A percentile compares a stretch with the other conserved stretches of the same genome.
Conservation (phyloP, 1,140 invertebrate species). For the Atta cephalotes region DNA sequence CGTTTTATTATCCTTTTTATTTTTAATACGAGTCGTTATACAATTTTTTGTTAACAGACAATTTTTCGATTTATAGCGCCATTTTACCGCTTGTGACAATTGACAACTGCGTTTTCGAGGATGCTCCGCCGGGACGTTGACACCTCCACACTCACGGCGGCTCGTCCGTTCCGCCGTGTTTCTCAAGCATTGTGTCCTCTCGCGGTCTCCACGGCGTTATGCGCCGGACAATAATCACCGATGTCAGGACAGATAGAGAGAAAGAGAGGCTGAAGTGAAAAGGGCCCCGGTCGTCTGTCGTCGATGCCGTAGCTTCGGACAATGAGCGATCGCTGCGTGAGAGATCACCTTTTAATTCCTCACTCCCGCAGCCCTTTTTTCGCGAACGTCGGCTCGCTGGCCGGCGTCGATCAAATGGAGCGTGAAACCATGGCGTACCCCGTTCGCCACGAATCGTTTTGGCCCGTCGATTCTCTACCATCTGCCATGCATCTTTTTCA, state of each 20-base stretch:
- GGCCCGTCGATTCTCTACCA: slow-evolving; percentile 14
- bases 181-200: slow-evolving; percentile 67
- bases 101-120: slow-evolving; percentile 18
- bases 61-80: not conserved
- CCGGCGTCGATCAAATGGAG: slow-evolving; percentile 77
- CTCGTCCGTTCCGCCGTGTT: slow-evolving; percentile 73
- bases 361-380: slow-evolving; percentile 64
- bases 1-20: no score
- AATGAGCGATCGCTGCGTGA: slow-evolving; percentile 70
- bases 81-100: not conserved
- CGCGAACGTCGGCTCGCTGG: slow-evolving; percentile 38
- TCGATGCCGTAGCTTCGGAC: slow-evolving; percentile 62
- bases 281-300: slow-evolving; percentile 12
- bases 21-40: no score
- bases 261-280: slow-evolving; percentile 14
- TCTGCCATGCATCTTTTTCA: slow-evolving; percentile 25
- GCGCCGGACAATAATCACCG: slow-evolving; percentile 48
- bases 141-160: slow-evolving; percentile 40
- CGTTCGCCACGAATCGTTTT: slow-evolving; percentile 40
- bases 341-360: slow-evolving; percentile 77
- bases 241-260: slow-evolving; percentile 18
- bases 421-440: slow-evolving; percentile 67
- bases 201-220: slow-evolving; percentile 45
- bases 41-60: not conserved
- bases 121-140: slow-evolving; percentile 62